Evolutionary conservation across 1,140 invertebrate species (phyloP).

Genomic region (Lamellibrachia luymesi): DNA sequence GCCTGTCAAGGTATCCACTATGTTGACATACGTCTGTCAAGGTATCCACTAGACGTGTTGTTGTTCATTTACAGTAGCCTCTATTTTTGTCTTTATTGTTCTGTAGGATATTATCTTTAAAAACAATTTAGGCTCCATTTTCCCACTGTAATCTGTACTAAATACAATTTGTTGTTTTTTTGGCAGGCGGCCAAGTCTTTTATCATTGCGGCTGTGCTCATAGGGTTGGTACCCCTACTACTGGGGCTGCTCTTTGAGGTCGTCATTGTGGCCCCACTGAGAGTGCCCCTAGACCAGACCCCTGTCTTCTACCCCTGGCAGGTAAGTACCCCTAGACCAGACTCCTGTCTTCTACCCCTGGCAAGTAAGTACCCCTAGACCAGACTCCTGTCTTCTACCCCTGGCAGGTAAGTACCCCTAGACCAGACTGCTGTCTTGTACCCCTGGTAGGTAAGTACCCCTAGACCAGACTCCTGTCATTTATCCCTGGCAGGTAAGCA

Average conservation of each 20-base stretch:
- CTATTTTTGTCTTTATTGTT: not conserved
- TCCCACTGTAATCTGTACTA: not conserved
- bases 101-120: not conserved
- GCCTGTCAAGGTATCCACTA: too few relatives aligned
- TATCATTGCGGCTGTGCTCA: slow-evolving; percentile 71
- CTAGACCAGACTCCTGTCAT: slow-evolving; percentile 85
- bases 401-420: slow-evolving; percentile 75
- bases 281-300: slow-evolving; percentile 91
- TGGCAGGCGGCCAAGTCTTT: slow-evolving; percentile 61
- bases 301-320: slow-evolving; percentile 85
- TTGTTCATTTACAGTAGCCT: not conserved
- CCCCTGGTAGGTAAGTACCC: slow-evolving; percentile 74
- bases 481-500: slow-evolving; percentile 74
- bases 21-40: too few relatives aligned
- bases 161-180: slow-evolving; percentile 22
- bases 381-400: slow-evolving; percentile 95
- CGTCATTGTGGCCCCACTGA: slow-evolving; percentile 85
- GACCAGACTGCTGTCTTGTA: too few relatives aligned
- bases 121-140: not conserved
- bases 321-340: slow-evolving; percentile 79
- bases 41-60: too few relatives aligned
- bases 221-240: slow-evolving; percentile 88
- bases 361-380: slow-evolving; percentile 78
- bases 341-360: slow-evolving; percentile 88
- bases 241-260: slow-evolving; percentile 89